phyloP scores from a whole-genome alignment of 2,113 vertebrate species.

The Carlito syrichta region DNA sequence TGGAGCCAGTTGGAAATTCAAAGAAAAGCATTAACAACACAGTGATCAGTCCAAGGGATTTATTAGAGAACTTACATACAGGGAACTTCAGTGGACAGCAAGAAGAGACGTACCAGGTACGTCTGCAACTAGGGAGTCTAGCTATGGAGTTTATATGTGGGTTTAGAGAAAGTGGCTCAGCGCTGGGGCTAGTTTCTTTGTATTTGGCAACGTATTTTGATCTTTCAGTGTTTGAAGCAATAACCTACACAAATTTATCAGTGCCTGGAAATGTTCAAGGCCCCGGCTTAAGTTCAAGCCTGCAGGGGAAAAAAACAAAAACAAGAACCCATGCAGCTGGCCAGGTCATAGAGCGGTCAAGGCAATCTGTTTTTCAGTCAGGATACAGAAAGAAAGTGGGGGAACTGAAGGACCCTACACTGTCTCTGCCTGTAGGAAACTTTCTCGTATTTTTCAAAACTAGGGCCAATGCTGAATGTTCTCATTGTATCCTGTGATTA shows the following conservation, averaged over 20 bases:
- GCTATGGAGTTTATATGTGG: not conserved
- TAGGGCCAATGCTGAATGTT: not conserved
- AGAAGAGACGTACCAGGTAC: not conserved
- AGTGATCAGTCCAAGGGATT: not conserved
- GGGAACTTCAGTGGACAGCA: not conserved
- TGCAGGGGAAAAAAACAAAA: not conserved
- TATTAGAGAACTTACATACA: not conserved
- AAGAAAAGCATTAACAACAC: not conserved
- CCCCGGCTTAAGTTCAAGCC: not conserved
- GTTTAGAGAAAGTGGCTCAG: conserved; percentile 4
- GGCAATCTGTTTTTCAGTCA: not conserved
- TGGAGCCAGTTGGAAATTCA: not conserved
- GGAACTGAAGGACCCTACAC: not conserved
- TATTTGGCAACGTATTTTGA: conserved; percentile 26
- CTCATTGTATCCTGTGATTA: not conserved
- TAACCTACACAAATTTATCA: conserved; percentile 30
- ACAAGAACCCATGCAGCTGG: not conserved
- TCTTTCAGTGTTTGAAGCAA: not conserved
- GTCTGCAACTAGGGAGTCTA: not conserved
- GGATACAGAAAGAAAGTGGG: not conserved
- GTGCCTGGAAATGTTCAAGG: conserved; percentile 6
- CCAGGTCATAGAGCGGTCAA: conserved; percentile 9
- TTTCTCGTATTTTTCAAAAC: not conserved
- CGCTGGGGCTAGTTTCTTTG: not conserved
- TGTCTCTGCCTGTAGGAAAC: not conserved